Conservation (phyloP, 2,113 vertebrate genomes). For the Sterrhoptilus dennistouni region DNA sequence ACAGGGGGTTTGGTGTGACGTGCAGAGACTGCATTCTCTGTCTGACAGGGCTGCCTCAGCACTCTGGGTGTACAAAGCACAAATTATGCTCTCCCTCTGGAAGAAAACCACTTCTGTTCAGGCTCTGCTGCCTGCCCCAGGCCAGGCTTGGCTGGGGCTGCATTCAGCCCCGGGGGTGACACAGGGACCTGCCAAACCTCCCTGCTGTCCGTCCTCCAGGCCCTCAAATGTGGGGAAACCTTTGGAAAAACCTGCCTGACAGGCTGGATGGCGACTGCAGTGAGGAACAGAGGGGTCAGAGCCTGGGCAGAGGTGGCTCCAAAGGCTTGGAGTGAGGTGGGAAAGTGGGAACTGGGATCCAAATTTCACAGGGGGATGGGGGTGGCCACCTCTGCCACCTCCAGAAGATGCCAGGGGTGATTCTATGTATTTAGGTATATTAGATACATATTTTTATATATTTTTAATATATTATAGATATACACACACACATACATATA, state of each 20-base stretch:
- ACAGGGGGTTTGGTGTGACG: not conserved
- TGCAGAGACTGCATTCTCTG: not conserved
- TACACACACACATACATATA: too few relatives aligned
- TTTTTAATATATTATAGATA: too few relatives aligned
- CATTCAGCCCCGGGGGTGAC: not conserved
- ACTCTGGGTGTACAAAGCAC: slow-evolving; percentile 6
- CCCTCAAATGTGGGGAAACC: not conserved
- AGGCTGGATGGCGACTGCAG: not conserved
- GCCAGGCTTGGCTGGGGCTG: not conserved
- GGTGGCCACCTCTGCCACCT: accelerated
- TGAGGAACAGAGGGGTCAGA: accelerated
- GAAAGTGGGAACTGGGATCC: not conserved
- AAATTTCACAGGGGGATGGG: accelerated
- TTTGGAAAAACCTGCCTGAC: not conserved
- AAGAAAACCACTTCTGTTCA: slow-evolving; percentile 24
- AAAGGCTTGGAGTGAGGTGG: not conserved
- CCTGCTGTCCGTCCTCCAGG: not conserved
- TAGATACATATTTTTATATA: too few relatives aligned
- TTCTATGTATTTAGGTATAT: not conserved
- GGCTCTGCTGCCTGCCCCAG: not conserved
- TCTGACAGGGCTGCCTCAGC: not conserved
- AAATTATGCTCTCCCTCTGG: not conserved
- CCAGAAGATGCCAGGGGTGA: not conserved
- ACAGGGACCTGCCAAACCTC: not conserved
- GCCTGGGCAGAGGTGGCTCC: not conserved